Evolutionary conservation across 2,888 invertebrate genomes (phyloP), one percentile per base, ranked within the genome.

Genomic region (Mythimna pallens): DNA sequence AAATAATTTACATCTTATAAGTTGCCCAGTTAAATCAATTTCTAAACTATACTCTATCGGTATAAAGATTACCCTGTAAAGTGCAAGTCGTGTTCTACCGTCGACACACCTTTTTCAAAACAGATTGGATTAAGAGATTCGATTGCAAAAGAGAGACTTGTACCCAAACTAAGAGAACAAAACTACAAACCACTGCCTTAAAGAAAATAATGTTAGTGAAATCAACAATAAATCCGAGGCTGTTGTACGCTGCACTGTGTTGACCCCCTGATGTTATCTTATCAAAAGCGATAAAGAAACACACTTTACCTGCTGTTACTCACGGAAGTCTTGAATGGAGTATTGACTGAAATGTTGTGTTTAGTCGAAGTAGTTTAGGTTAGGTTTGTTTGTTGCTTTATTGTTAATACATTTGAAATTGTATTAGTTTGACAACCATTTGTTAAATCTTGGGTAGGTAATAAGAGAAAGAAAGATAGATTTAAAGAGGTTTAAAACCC

Each of bases 191-290:
- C 72, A 72, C 61, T 75, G 57, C 73, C 76, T 82, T 82, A 77
- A 82, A 78, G 77, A 82, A 81, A 82, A 86, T 78, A 78, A 47
- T 77, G 76, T 81, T 75, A 85, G 81, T 81, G 81, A 86, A 83
- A 85, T 79, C 83, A 81, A 81, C 81, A 81, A 81, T 85, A 86
- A 86, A 85, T 86, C 81, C 59, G 50, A 73, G 65, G 61, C 62
- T 82, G 78, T 73, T 78, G 73, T 72, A 70, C 70, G 80, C 74
- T 88, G 87, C 83, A 88, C 88, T 82, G 78, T 74, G 82, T 83
- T 89, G 90, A 91, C 91, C 90, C 83, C 84, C 70, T 81, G 88
- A 89, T 89, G 80, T 85, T 89, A 92, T 91, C 91, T 91, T 92
- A 92, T 92, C 91, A 89, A 68, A 65, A 69, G 78, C 87, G 91